Base-by-base conservation (phyloP, 2,797 vertebrate species). In the Galaxias olidus region DNA sequence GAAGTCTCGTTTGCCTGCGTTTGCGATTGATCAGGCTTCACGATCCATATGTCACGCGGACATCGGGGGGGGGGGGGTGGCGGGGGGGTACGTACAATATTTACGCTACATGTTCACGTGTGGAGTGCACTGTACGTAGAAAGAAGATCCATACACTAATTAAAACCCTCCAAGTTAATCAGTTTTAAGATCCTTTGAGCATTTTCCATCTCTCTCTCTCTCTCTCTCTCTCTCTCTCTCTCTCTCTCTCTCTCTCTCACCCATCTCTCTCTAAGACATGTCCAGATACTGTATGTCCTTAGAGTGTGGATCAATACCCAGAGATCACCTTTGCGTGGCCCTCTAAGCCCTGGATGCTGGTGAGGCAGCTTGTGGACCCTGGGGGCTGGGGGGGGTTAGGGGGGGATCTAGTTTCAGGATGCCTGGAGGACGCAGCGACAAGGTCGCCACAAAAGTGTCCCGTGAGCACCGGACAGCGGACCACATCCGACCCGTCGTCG, bases 351-450 rank as follows among this genome's bases (percentile, higher is more conserved):
- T 20, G 11, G 70, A 67, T 68, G 65, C 59, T 50, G 72, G 76
- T 65, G 55, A 80, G 78, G 78, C 56, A 53, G 77, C 61, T 53
- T 66, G 67, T 65, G 53, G 15, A 30, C 64, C 65, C 76, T 66
- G 75, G 63, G 74, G n/a, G n/a, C n/a, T n/a, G n/a, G n/a, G n/a
- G n/a, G n/a, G n/a, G n/a, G n/a, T n/a, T n/a, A n/a, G n/a, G 77
- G 64, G 11, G 62, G 80, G 78, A 80, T 84, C 79, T 71, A 77
- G 79, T 88, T 87, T 82, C 84, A 87, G 85, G 88, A 85, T 81
- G 66, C 66, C 66, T 71, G 75, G 79, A 79, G 81, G 76, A 74
- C 73, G 78, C 30, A 45, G 68, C 72, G 76, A 78, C 75, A 81
- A 80, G 76, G 83, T 63, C 77, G 47, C 74, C 71, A 61, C 65